phyloP scores from a whole-genome alignment of 2,797 vertebrate species.

The Staurois parvus region DNA sequence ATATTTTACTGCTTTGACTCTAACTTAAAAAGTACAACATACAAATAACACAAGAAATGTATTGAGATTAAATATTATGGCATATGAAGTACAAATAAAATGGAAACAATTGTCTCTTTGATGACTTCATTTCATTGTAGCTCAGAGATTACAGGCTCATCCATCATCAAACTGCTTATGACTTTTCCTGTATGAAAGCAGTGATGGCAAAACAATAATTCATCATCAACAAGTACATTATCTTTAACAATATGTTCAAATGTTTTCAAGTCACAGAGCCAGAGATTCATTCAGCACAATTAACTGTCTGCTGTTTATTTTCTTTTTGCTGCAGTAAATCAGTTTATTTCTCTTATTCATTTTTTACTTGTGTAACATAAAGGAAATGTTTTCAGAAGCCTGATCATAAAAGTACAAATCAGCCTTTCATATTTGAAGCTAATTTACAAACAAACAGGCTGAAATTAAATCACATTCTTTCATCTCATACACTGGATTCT shows the following conservation, averaged over 20 bases:
- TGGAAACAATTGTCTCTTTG: neutral
- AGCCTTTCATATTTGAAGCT: too few relatives aligned
- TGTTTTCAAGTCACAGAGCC: neutral
- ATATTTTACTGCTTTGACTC: neutral
- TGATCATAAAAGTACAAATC: neutral
- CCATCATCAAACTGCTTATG: conserved; percentile 11
- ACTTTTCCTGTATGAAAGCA: conserved; percentile 27
- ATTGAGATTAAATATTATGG: neutral
- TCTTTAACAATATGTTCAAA: conserved; percentile 37
- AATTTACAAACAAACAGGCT: too few relatives aligned
- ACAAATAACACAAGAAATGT: neutral
- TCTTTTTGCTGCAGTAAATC: conserved; percentile 4
- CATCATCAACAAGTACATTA: conserved; percentile 27
- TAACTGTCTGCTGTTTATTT: conserved; percentile 42
- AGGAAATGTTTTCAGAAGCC: conserved; percentile 24
- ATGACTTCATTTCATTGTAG: neutral
- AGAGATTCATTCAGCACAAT: neutral
- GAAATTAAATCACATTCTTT: too few relatives aligned
- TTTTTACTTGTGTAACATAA: conserved; percentile 35
- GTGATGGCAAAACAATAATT: conserved; percentile 27
- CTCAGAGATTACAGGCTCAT: neutral
- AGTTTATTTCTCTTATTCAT: conserved; percentile 12
- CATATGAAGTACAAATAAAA: neutral
- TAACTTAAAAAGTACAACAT: neutral
- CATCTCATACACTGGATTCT: too few relatives aligned